Percentiles rank a stretch among this genome's conserved stretches.
Evolutionary conservation across 2,113 vertebrate genomes (phyloP).

Genomic region (Elaphurus davidianus): DNA sequence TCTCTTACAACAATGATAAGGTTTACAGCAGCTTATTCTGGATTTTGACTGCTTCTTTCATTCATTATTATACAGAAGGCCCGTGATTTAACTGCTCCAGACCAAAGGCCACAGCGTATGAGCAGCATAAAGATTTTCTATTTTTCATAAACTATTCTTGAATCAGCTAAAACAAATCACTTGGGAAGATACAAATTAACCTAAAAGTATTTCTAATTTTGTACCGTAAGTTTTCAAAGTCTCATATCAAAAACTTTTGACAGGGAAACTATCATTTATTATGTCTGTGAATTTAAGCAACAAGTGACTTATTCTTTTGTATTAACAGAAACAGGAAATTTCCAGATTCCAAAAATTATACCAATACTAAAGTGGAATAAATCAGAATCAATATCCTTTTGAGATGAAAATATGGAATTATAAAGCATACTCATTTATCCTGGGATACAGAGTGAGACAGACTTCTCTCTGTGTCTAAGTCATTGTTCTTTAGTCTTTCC

Average conservation of each 20-base stretch:
- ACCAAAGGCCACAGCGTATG: neutral
- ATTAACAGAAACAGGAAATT: neutral
- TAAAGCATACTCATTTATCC: neutral
- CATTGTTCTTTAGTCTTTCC: neutral
- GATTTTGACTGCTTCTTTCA: neutral
- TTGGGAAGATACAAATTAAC: neutral
- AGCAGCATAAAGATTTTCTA: neutral
- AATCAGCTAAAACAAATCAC: slow-evolving; percentile 21
- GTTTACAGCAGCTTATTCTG: neutral
- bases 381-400: neutral
- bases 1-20: neutral
- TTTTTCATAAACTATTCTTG: slow-evolving; percentile 34
- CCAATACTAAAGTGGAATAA: neutral
- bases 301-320: neutral
- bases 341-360: slow-evolving; percentile 5
- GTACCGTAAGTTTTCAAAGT: neutral
- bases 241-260: neutral
- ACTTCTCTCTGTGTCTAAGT: neutral
- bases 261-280: neutral
- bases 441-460: neutral
- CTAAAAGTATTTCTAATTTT: neutral
- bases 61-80: neutral
- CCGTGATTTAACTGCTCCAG: neutral
- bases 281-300: slow-evolving; percentile 10
- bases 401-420: neutral